Percentiles rank a stretch among this genome's conserved stretches.
phyloP scores from a whole-genome alignment of 1,140 invertebrate species.

The Bombyx mori region DNA sequence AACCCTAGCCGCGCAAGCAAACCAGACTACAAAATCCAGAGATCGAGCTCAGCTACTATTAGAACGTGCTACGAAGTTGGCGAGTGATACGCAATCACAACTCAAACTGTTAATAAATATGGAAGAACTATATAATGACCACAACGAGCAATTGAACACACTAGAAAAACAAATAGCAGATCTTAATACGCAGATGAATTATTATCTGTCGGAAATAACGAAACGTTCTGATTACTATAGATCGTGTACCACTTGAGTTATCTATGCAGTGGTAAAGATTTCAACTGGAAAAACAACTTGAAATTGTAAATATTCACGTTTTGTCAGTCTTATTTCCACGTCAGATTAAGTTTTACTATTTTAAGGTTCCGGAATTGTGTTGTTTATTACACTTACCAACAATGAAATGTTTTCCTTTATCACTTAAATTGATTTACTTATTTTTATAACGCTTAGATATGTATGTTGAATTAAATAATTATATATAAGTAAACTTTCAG shows the following conservation, averaged over 20 bases:
- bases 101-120: constrained; percentile 78
- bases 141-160: constrained; percentile 58
- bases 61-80: constrained; percentile 81
- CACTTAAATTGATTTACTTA: too few species aligned
- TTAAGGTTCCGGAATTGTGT: too few species aligned
- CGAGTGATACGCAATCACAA: constrained; percentile 82
- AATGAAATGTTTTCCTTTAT: too few species aligned
- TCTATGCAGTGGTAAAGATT: too few species aligned
- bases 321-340: too few species aligned
- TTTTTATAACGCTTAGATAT: too few species aligned
- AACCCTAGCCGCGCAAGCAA: constrained; percentile 61
- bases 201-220: constrained; percentile 70
- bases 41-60: constrained; percentile 81
- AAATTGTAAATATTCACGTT: too few species aligned
- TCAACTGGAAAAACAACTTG: too few species aligned
- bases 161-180: constrained; percentile 67
- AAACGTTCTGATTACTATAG: constrained; percentile 68
- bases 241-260: constrained; percentile 58
- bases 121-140: constrained; percentile 68
- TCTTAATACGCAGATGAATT: constrained; percentile 66
- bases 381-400: too few species aligned
- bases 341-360: too few species aligned
- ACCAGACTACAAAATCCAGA: constrained; percentile 73
- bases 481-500: too few species aligned
- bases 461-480: too few species aligned